Conservation (phyloP, 2,888 invertebrate species). For the Lottia scabra region DNA sequence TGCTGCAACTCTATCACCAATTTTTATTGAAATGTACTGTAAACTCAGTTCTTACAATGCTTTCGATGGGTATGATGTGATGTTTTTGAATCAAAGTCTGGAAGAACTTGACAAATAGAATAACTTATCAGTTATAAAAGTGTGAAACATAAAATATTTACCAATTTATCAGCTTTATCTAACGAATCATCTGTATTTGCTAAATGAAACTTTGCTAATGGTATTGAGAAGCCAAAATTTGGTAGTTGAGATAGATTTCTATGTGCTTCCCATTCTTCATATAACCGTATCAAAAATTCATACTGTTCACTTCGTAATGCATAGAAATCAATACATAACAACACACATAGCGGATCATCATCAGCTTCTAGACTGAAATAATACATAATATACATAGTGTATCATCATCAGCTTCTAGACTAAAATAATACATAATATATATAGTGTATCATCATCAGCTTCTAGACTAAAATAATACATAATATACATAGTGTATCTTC, state of each 20-base stretch:
- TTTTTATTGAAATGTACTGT: too few species aligned
- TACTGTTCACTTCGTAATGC: constrained; percentile 82
- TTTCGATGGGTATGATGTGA: too few species aligned
- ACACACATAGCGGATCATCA: constrained; percentile 67
- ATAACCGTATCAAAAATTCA: constrained; percentile 76
- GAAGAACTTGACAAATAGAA: too few species aligned
- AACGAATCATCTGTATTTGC: constrained; percentile 44
- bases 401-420: neutral
- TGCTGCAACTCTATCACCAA: too few species aligned
- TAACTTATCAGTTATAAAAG: too few species aligned
- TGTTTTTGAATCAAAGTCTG: too few species aligned
- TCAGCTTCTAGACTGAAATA: constrained; percentile 65
- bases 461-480: neutral
- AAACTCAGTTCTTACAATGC: too few species aligned
- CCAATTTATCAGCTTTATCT: constrained; percentile 72
- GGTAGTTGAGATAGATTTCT: constrained; percentile 84
- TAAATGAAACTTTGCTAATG: constrained; percentile 73
- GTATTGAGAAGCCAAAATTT: constrained; percentile 87
- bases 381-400: neutral
- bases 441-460: too few species aligned
- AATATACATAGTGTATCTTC: too few species aligned
- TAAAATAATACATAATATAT: too few species aligned
- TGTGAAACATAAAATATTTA: constrained; percentile 35
- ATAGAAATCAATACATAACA: constrained; percentile 85
- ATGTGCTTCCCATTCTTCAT: constrained; percentile 69